Conservation (phyloP, 2,113 vertebrate genomes). For the Drymodes brunneopygia region DNA sequence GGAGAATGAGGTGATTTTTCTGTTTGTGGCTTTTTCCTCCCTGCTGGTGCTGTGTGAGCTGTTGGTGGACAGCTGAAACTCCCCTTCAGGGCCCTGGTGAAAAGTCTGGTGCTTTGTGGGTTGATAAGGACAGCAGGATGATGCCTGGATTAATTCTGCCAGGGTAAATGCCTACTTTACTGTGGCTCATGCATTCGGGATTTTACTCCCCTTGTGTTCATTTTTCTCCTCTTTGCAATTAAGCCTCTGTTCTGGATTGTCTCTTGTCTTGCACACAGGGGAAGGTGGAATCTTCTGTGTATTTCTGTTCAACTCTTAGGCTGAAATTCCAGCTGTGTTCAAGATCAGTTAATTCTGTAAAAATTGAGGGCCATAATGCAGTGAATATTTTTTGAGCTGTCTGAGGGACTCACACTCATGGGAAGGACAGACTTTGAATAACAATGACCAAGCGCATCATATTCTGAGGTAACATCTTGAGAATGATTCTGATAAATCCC, state of each 20-base stretch:
- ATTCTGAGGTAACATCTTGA: slow-evolving; percentile 14
- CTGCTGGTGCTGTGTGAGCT: not conserved
- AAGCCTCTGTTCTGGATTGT: not conserved
- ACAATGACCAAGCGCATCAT: not conserved
- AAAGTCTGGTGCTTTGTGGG: not conserved
- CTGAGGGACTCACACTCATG: not conserved
- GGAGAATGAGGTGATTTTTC: not conserved
- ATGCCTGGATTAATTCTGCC: not conserved
- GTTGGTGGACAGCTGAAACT: not conserved
- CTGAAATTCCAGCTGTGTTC: slow-evolving; percentile 14
- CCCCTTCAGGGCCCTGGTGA: not conserved
- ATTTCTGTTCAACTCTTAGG: not conserved
- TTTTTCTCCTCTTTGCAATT: not conserved
- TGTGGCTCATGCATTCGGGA: not conserved
- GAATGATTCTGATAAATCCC: slow-evolving; percentile 38
- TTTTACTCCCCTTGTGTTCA: not conserved
- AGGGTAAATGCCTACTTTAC: not conserved
- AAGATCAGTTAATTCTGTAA: slow-evolving; percentile 3
- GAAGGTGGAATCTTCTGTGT: not conserved
- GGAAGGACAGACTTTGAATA: slow-evolving; percentile 46
- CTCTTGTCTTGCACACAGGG: not conserved
- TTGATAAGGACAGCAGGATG: not conserved
- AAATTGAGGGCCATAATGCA: slow-evolving; percentile 22
- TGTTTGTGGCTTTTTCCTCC: not conserved
- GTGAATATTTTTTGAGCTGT: not conserved